A percentile compares a stretch with the other conserved stretches of the same genome.
phyloP scores from a whole-genome alignment of 2,113 vertebrate species.

The Lamprotornis superbus region DNA sequence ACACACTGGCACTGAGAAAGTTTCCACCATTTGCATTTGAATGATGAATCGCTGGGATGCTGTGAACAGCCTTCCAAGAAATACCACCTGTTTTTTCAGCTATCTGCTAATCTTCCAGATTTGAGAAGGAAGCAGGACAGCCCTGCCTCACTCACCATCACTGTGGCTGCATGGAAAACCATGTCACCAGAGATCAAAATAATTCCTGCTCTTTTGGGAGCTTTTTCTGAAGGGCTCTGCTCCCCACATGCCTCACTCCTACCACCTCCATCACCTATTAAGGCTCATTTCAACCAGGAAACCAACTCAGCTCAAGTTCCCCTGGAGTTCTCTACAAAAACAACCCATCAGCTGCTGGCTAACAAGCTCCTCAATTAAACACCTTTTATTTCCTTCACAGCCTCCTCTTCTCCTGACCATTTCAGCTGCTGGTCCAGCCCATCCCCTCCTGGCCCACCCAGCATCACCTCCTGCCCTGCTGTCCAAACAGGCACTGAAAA shows the following conservation, averaged over 20 bases:
- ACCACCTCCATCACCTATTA: neutral
- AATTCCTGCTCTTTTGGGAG: neutral
- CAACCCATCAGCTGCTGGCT: neutral
- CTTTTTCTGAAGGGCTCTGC: neutral
- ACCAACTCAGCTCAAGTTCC: neutral
- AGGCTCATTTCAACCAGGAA: neutral
- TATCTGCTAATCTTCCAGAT: neutral
- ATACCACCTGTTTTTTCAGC: neutral
- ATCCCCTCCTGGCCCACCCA: neutral
- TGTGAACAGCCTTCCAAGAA: neutral
- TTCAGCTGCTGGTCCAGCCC: neutral
- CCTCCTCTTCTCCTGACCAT: neutral
- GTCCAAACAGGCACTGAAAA: conserved; percentile 1
- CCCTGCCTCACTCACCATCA: neutral
- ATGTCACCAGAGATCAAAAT: neutral
- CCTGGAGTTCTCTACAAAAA: neutral
- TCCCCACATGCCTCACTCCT: neutral
- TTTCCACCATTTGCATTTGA: neutral
- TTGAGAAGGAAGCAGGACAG: neutral
- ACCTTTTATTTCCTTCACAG: neutral
- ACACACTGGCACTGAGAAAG: neutral
- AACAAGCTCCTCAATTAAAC: neutral
- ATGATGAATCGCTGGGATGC: neutral
- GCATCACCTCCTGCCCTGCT: neutral
- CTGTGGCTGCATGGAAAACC: neutral